These are phyloP conservation scores for Lepidothrix coronata DNA, from an alignment of 2,113 vertebrate species.

Conservation along the genomic window DNA sequence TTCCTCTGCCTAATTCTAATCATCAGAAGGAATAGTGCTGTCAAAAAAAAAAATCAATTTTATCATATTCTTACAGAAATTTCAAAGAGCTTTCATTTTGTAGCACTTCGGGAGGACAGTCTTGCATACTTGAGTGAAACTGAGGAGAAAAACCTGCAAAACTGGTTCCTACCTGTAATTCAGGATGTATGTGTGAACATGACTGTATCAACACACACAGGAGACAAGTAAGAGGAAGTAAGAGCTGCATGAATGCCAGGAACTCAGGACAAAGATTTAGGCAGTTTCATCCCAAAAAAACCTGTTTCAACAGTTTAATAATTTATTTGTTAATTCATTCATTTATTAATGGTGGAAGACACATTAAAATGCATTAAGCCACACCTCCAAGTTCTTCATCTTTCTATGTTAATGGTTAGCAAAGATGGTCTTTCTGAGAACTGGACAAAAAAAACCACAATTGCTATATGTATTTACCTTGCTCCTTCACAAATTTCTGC, in stretches of 20 bases:
- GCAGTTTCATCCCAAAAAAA: background rate
- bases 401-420: background rate
- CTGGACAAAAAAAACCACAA: fast-evolving
- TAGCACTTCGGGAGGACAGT: background rate
- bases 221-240: background rate
- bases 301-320: background rate
- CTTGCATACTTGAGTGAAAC: background rate
- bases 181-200: background rate
- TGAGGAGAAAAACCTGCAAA: background rate
- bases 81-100: background rate
- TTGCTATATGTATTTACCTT: fast-evolving
- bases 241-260: background rate
- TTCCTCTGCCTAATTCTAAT: background rate
- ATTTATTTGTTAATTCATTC: too few relatives aligned
- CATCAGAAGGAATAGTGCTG: fast-evolving
- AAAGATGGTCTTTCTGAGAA: background rate
- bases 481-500: background rate
- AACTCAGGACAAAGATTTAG: background rate
- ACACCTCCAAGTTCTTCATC: fast-evolving
- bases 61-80: background rate
- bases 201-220: background rate
- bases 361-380: background rate
- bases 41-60: background rate
- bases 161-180: background rate
- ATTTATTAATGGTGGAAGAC: background rate